Percentiles rank a stretch among this genome's conserved stretches.
Conservation (phyloP, 2,888 invertebrate genomes). For the Zeuzera pyrina region DNA sequence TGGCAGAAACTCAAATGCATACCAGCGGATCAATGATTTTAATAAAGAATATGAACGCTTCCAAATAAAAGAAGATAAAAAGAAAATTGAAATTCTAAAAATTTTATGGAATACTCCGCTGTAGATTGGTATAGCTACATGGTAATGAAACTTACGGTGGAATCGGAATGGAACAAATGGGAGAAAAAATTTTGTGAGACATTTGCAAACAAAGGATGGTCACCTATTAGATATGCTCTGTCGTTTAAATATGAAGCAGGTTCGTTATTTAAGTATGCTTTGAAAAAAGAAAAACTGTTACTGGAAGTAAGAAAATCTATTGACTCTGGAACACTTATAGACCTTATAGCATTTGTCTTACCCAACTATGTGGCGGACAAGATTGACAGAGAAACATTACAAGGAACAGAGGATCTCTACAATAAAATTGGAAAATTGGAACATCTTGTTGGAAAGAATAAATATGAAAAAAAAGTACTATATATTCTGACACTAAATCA, state of each 20-base stretch:
- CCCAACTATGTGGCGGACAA: constrained; percentile 10
- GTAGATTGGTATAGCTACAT: constrained; percentile 13
- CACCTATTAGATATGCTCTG: constrained; percentile 16
- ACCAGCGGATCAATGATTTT: constrained; percentile 7
- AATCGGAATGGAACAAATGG: constrained; percentile 18
- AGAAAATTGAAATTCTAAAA: constrained; percentile 12
- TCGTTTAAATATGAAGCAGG: constrained; percentile 21
- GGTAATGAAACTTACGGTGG: constrained; percentile 12
- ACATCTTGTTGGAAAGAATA: constrained; percentile 3
- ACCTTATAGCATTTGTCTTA: constrained; percentile 10
- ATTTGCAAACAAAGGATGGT: constrained; percentile 21
- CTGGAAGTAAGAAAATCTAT: constrained; percentile 11
- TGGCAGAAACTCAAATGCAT: constrained; percentile 7
- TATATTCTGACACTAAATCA: background rate
- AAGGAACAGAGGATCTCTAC: constrained; percentile 11
- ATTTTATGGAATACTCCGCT: constrained; percentile 11
- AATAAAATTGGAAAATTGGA: constrained; percentile 9
- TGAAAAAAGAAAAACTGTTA: constrained; percentile 21
- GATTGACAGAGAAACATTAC: constrained; percentile 8
- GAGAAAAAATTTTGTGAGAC: constrained; percentile 19
- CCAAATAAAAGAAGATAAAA: constrained; percentile 10
- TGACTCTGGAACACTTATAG: constrained; percentile 11
- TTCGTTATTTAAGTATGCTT: constrained; percentile 23
- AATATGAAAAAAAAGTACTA: background rate
- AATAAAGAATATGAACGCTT: constrained; percentile 12